Conservation (phyloP, 2,113 vertebrate species). For the human region DNA sequence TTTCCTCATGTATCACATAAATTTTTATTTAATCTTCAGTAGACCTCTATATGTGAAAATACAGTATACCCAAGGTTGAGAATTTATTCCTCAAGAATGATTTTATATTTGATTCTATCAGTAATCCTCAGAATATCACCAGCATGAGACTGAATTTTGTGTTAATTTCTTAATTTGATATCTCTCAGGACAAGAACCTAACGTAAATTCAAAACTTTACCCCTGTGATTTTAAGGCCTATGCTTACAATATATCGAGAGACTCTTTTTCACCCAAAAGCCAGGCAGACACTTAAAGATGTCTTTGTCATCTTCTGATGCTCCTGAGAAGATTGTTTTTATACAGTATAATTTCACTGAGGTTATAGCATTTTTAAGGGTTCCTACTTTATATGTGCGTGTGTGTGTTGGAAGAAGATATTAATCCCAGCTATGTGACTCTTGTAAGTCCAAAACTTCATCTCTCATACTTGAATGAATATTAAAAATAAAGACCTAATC, state of each 20-base stretch:
- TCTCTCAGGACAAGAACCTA: constrained; percentile 6
- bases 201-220: neutral
- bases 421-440: neutral
- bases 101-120: constrained; percentile 33
- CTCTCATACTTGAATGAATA: neutral
- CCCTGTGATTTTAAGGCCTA: neutral
- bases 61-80: neutral
- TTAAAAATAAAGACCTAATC: neutral
- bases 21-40: constrained; percentile 42
- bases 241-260: neutral
- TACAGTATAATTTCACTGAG: neutral
- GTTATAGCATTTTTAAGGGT: neutral
- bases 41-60: constrained; percentile 31
- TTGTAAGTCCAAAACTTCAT: neutral
- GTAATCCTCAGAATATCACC: neutral
- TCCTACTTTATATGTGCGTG: neutral
- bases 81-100: neutral
- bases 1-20: neutral
- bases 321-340: neutral
- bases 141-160: neutral
- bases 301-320: neutral
- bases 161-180: constrained; percentile 44
- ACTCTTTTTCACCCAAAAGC: neutral
- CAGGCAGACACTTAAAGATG: neutral
- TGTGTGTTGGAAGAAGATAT: neutral